phyloP scores from a whole-genome alignment of 1,140 invertebrate genomes.

The Heliconius nattereri region DNA sequence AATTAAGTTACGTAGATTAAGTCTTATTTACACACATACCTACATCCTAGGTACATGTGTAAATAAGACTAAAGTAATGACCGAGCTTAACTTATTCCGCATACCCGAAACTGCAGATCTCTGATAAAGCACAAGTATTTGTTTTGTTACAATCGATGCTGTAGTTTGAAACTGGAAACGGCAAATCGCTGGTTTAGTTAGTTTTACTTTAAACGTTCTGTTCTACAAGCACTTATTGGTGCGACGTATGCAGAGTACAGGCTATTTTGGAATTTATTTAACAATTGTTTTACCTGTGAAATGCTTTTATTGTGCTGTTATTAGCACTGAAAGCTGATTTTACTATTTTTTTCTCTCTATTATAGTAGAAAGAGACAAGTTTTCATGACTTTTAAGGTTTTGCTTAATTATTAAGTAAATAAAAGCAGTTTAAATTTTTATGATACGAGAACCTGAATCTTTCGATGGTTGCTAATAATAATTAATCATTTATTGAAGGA shows the following conservation, averaged over 20 bases:
- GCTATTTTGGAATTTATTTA: not conserved
- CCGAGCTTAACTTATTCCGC: constrained; percentile 3
- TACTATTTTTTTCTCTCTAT: too few species aligned
- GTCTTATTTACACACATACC: not conserved
- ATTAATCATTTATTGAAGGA: too few species aligned
- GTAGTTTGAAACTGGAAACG: constrained; percentile 25
- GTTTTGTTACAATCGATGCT: constrained; percentile 21
- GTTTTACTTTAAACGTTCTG: constrained; percentile 20
- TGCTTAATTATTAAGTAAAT: too few species aligned
- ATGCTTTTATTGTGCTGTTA: not conserved
- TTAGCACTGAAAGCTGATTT: too few species aligned
- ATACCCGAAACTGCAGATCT: constrained; percentile 6
- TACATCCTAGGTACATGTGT: not conserved
- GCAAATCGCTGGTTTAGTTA: constrained; percentile 29
- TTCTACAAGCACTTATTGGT: constrained; percentile 9
- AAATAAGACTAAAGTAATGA: not conserved
- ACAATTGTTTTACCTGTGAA: not conserved
- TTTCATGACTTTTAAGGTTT: too few species aligned
- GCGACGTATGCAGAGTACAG: not conserved
- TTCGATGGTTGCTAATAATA: too few species aligned
- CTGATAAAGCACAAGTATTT: constrained; percentile 21
- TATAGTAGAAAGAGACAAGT: too few species aligned
- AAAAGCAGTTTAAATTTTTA: too few species aligned
- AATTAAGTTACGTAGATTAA: too few species aligned
- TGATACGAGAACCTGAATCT: too few species aligned